These are phyloP conservation scores for Drosophila antonietae DNA, from an alignment of 2,888 invertebrate genomes.

Conservation along the genomic window DNA sequence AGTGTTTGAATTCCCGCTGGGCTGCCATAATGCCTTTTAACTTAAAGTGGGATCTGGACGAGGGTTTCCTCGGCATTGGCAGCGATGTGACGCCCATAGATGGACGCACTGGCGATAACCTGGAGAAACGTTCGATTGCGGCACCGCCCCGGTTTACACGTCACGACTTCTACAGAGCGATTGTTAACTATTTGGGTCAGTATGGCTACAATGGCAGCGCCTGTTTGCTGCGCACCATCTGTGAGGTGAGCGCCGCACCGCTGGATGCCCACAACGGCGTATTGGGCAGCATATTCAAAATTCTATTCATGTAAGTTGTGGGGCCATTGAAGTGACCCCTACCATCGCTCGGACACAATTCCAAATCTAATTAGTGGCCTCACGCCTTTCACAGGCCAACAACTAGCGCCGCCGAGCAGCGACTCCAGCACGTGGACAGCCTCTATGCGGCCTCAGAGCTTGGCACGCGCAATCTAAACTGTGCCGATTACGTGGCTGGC, in stretches of 20 bases:
- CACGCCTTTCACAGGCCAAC: slow-evolving; percentile 71
- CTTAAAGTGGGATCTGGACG: slow-evolving; percentile 80
- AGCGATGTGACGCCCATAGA: slow-evolving; percentile 79
- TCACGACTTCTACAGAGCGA: slow-evolving; percentile 75
- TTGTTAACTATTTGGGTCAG: slow-evolving; percentile 76
- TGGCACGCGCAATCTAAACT: slow-evolving; percentile 57
- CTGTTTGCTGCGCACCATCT: slow-evolving; percentile 88
- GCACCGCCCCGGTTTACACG: slow-evolving; percentile 67
- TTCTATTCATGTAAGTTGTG: slow-evolving; percentile 88
- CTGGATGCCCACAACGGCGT: slow-evolving; percentile 86
- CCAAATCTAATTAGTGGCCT: slow-evolving; percentile 46
- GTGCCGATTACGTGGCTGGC: slow-evolving; percentile 69
- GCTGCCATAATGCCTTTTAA: background rate
- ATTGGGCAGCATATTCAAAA: slow-evolving; percentile 88
- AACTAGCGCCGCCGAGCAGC: slow-evolving; percentile 71
- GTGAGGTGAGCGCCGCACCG: slow-evolving; percentile 86
- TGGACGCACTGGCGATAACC: slow-evolving; percentile 57
- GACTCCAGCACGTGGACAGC: slow-evolving; percentile 59
- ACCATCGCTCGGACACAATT: slow-evolving; percentile 12
- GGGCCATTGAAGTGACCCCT: background rate
- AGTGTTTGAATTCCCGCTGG: background rate
- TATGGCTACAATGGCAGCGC: slow-evolving; percentile 85
- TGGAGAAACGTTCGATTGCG: slow-evolving; percentile 48
- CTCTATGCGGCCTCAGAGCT: slow-evolving; percentile 69
- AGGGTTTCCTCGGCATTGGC: slow-evolving; percentile 74